phyloP scores from a whole-genome alignment of 2,797 vertebrate genomes.

The Paguma larvata region DNA sequence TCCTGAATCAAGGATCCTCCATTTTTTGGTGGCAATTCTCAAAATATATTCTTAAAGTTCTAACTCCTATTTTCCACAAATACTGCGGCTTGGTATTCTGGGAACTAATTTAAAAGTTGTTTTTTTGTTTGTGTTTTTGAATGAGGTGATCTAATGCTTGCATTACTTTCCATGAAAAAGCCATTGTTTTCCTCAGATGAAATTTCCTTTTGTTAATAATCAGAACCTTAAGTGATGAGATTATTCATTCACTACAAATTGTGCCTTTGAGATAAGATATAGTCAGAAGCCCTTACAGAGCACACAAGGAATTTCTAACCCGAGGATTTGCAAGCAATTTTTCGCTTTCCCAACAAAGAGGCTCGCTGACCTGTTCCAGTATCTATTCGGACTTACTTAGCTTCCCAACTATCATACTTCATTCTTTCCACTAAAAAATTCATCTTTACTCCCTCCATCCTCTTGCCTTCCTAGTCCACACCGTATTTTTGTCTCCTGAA shows the following conservation, averaged over 20 bases:
- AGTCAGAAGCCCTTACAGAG: not conserved
- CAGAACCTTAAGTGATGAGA: not conserved
- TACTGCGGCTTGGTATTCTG: not conserved
- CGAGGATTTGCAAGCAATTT: not conserved
- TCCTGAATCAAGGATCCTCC: not conserved
- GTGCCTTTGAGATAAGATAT: not conserved
- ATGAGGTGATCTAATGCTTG: not conserved
- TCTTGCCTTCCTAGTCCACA: not conserved
- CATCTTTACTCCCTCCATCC: not conserved
- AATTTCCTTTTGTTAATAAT: not conserved
- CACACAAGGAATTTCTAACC: not conserved
- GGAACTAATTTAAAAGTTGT: not conserved
- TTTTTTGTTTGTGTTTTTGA: not conserved
- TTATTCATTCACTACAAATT: not conserved
- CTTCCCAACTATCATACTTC: not conserved
- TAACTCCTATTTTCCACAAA: not conserved
- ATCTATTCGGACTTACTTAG: not conserved
- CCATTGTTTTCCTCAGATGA: not conserved
- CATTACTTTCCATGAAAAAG: constrained; percentile 1
- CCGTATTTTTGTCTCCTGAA: not conserved
- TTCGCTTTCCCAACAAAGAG: not conserved
- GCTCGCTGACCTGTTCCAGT: rapidly evolving
- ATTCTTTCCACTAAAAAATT: not conserved
- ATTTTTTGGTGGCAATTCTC: not conserved
- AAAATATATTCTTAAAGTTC: not conserved